These are phyloP conservation scores for Hyaena hyaena DNA, from an alignment of 2,113 vertebrate species.

Conservation along the genomic window DNA sequence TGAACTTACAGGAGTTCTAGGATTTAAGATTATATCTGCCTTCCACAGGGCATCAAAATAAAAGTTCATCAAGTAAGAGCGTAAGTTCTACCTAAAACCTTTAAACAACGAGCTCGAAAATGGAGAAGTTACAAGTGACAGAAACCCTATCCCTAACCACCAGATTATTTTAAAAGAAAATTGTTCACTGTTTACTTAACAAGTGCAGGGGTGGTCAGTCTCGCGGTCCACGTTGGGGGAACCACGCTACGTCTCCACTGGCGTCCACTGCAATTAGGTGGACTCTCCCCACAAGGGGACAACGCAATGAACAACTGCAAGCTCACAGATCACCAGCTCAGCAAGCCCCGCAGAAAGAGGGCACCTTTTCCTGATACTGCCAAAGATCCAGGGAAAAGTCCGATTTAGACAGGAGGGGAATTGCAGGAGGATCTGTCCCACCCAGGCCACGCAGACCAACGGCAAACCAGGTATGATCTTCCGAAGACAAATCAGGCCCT, in stretches of 20 bases:
- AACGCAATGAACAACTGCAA: neutral
- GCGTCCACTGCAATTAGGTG: neutral
- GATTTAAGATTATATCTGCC: neutral
- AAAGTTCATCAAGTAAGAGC: neutral
- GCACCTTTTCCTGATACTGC: neutral
- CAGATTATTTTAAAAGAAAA: neutral
- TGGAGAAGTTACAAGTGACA: neutral
- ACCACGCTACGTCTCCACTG: too few species aligned
- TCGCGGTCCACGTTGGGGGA: accelerated
- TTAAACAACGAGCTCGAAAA: neutral
- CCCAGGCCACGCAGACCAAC: neutral
- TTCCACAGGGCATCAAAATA: neutral
- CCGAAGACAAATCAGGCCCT: neutral
- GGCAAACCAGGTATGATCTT: neutral
- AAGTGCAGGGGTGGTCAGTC: neutral
- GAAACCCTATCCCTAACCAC: neutral
- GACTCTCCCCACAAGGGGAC: neutral
- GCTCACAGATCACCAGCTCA: neutral
- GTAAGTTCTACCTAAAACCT: neutral
- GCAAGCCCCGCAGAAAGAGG: neutral
- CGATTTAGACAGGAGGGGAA: neutral
- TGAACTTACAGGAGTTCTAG: neutral
- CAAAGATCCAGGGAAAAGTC: neutral
- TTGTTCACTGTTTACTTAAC: neutral
- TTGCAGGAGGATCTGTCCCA: neutral